Conservation (phyloP, 2,113 vertebrate species). For the Dicentrarchus labrax region DNA sequence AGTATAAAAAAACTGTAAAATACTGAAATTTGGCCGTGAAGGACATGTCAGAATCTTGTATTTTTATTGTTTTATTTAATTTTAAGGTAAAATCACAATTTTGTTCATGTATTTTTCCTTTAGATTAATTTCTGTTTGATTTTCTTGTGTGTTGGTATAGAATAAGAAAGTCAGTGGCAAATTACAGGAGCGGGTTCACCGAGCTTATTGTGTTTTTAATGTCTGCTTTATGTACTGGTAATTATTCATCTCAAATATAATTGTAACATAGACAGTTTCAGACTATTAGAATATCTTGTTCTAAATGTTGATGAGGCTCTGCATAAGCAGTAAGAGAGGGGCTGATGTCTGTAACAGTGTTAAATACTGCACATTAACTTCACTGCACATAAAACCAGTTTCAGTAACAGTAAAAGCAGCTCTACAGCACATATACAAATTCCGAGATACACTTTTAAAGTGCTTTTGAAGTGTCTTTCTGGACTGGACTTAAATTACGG, state of each 20-base stretch:
- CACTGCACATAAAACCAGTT: too few species aligned
- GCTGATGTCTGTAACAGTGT: too few species aligned
- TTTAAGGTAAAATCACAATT: not conserved
- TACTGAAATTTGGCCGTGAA: not conserved
- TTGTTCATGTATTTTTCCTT: not conserved
- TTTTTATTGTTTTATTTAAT: not conserved
- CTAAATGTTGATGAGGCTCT: not conserved
- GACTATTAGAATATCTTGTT: not conserved
- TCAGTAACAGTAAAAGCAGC: too few species aligned
- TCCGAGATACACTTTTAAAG: not conserved
- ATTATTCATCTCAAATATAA: not conserved
- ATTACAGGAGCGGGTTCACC: not conserved
- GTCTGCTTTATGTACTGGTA: not conserved
- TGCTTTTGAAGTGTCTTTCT: too few species aligned
- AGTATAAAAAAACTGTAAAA: not conserved
- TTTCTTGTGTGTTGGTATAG: not conserved
- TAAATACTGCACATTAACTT: too few species aligned
- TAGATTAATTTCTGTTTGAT: not conserved
- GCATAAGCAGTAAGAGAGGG: not conserved
- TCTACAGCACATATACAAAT: not conserved
- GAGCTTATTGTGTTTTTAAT: not conserved
- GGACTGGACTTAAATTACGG: not conserved
- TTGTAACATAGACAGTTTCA: not conserved
- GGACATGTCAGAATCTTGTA: not conserved
- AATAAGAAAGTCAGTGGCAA: not conserved